Conservation (phyloP, 1,140 invertebrate species). For the Euschistus heros region DNA sequence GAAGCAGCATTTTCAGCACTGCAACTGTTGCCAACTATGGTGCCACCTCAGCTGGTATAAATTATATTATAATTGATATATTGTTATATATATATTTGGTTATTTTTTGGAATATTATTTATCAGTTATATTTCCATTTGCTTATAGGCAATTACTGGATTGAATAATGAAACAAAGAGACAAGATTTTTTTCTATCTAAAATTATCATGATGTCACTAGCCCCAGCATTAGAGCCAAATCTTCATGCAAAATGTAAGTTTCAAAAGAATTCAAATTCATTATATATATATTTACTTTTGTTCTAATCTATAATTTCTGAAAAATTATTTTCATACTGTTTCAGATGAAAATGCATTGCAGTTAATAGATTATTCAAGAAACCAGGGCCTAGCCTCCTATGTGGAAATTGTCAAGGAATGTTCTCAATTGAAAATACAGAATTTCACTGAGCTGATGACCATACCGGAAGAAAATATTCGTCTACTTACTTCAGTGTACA, state of each 20-base stretch:
- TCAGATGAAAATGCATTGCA: conserved; percentile 16
- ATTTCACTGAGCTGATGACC: conserved; percentile 11
- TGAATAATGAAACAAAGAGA: background rate
- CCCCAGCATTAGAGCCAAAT: background rate
- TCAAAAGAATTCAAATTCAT: background rate
- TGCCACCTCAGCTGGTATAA: conserved; percentile 21
- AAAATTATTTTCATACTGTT: background rate
- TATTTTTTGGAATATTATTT: no score
- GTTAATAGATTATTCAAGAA: conserved; percentile 15
- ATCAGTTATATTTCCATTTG: no score
- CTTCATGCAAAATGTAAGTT: background rate
- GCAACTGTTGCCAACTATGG: conserved; percentile 22
- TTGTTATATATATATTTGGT: no score
- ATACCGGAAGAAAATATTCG: conserved; percentile 15
- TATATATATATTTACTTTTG: no score
- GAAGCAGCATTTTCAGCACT: conserved; percentile 22
- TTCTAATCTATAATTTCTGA: no score
- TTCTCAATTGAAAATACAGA: background rate
- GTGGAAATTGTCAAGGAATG: conserved; percentile 13
- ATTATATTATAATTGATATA: background rate
- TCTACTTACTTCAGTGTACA: conserved; percentile 16
- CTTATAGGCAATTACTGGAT: background rate
- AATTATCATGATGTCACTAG: background rate
- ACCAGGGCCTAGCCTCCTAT: conserved; percentile 8
- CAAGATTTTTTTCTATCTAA: background rate